A percentile compares a stretch with the other conserved stretches of the same genome.
phyloP scores from a whole-genome alignment of 2,888 invertebrate genomes.

The Electrophaes corylata region DNA sequence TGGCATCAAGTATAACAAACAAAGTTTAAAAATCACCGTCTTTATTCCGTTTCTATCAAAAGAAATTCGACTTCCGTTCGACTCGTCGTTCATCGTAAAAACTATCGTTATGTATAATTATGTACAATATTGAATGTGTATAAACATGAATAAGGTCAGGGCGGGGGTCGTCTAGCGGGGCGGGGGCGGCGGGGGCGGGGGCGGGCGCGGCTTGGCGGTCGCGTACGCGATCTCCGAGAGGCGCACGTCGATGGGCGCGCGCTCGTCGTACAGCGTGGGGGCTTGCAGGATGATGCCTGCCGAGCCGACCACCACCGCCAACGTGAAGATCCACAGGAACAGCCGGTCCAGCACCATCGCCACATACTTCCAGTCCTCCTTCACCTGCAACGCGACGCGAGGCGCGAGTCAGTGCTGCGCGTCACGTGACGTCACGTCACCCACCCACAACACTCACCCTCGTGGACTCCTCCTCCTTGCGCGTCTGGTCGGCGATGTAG shows the following conservation, averaged over 20 bases:
- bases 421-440: too few relatives aligned
- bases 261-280: constrained; percentile 96
- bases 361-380: constrained; percentile 99
- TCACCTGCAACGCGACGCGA: constrained; percentile 89
- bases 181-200: constrained; percentile 57
- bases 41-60: constrained; percentile 82
- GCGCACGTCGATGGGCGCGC: constrained; percentile 93
- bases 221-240: constrained; percentile 95
- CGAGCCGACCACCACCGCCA: constrained; percentile 96
- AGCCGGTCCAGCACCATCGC: constrained; percentile 98
- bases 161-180: constrained; percentile 19
- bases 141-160: constrained; percentile 47
- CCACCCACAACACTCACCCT: constrained; percentile 91
- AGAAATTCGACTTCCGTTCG: constrained; percentile 78
- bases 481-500: constrained; percentile 96
- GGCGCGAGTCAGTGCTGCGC: not conserved
- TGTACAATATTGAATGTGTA: constrained; percentile 64
- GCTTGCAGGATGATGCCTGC: constrained; percentile 97
- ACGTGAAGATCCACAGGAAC: constrained; percentile 98
- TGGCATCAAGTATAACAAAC: constrained; percentile 21
- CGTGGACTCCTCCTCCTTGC: constrained; percentile 95
- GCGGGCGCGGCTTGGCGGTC: constrained; percentile 91
- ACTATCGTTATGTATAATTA: constrained; percentile 69
- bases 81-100: constrained; percentile 74
- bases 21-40: constrained; percentile 63